Percentiles rank a stretch among this genome's conserved stretches.
These are phyloP conservation scores for Suricata suricatta DNA, from an alignment of 2,113 vertebrate genomes.

Conservation along the genomic window DNA sequence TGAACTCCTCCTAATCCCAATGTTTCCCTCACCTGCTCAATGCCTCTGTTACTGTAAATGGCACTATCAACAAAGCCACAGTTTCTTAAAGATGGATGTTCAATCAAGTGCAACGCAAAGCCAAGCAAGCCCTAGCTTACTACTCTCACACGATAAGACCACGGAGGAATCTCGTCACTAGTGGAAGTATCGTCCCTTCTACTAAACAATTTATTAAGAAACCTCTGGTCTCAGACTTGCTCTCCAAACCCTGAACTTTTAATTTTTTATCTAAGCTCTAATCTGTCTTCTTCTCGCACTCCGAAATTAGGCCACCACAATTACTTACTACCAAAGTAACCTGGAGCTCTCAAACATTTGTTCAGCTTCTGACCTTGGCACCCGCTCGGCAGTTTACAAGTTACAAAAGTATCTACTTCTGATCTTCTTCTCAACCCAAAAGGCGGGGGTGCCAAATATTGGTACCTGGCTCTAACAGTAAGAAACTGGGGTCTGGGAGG, in stretches of 20 bases:
- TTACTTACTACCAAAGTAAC: constrained; percentile 21
- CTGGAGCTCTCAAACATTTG: background rate
- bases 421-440: background rate
- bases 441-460: background rate
- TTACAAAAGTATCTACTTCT: constrained; percentile 46
- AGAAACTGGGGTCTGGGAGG: background rate
- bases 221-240: background rate
- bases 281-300: background rate
- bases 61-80: background rate
- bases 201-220: background rate
- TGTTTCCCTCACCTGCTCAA: background rate
- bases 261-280: background rate
- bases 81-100: background rate
- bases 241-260: background rate
- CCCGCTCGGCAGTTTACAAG: background rate
- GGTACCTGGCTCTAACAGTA: background rate
- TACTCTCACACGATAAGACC: background rate
- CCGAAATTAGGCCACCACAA: background rate
- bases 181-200: background rate
- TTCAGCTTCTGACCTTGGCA: constrained; percentile 49
- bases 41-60: background rate
- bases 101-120: background rate
- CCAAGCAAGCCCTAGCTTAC: background rate
- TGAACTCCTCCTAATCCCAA: background rate
- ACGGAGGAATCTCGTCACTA: background rate